Conservation (phyloP, 2,797 vertebrate genomes). For the Myripristis jacobus region DNA sequence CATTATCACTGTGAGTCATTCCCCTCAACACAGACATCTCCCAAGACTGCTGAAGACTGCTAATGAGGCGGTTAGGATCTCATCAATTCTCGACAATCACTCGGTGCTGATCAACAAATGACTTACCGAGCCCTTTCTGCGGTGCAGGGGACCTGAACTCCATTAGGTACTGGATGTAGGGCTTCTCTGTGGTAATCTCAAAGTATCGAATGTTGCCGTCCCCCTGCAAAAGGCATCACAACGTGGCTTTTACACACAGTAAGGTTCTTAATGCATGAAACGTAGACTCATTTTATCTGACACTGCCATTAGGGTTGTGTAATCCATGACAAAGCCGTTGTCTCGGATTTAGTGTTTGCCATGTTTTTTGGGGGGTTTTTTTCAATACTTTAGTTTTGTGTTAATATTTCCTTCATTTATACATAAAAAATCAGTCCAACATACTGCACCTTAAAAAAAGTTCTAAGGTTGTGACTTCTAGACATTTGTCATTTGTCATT, state of each 20-base stretch:
- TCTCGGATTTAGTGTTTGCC: no score
- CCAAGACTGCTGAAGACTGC: conserved; percentile 13
- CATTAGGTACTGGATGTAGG: conserved; percentile 96
- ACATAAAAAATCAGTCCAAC: no score
- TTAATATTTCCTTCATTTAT: no score
- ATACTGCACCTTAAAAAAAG: no score
- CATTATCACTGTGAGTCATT: conserved; percentile 6
- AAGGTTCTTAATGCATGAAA: neutral
- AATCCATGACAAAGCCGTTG: no score
- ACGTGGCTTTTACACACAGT: neutral
- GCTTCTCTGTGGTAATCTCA: conserved; percentile 94
- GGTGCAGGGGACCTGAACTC: conserved; percentile 96
- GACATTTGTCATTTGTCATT: no score
- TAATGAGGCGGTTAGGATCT: conserved; percentile 18
- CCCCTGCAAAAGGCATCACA: conserved; percentile 82
- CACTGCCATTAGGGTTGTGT: no score
- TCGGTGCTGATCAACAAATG: conserved; percentile 12
- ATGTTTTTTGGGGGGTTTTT: no score
- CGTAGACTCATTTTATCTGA: no score
- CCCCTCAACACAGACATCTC: neutral
- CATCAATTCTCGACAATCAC: conserved; percentile 17
- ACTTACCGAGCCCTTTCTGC: conserved; percentile 96
- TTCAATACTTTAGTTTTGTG: no score
- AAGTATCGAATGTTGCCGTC: conserved; percentile 99
- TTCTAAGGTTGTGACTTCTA: no score